Base-by-base conservation (phyloP, 2,888 invertebrate species). In the Agriopis marginaria region DNA sequence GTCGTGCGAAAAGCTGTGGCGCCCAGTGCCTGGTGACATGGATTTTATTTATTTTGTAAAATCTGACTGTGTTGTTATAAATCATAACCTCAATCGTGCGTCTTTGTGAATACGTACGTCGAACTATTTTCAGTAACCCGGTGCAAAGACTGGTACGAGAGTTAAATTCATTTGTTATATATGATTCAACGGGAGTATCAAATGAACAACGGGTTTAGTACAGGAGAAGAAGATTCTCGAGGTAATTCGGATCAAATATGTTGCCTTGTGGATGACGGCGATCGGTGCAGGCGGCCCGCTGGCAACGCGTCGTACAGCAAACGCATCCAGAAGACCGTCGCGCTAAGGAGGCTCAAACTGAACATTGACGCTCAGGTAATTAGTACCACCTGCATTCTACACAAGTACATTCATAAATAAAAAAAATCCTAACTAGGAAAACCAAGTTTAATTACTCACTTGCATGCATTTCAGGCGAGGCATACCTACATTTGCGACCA, bases 401-500 rank as follows among this genome's bases (percentile, higher is more conserved):
- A 63, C 44, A 40, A 74, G 39, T 71, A 72, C 69, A 73, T 72
- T 73, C 66, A 73, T 66, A 63, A 75, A 71, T 71, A 54, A 11
- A 45, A 61, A 55, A 70, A 71, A 68, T 73, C 61, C 50, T 72
- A 63, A 61, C 42, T 63, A 40, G 60, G 17, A 63, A 23, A 64
- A 45, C 12, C 12, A 67, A 65, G 54, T 54, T 64, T 65, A 56
- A 39, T 64, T 66, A 56, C 39, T 64, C 56, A 68, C 17, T 64
- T 54, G 60, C 71, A 59, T 73, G 66, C 62, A 63, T 72, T 87
- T 58, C 90, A 98, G 98, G 98, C 98, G 50, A 96, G 97, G 80
- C 99, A 99, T 87, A 98, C 97, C 80, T 99, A 99, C 88, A 99
- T 99, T 82, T 99, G 99, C 92, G 99, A 99, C 87, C 97, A 97